Evolutionary conservation across 2,113 vertebrate genomes (phyloP), one percentile per base, ranked within the genome.

Genomic region (Oncorhynchus gorbuscha): DNA sequence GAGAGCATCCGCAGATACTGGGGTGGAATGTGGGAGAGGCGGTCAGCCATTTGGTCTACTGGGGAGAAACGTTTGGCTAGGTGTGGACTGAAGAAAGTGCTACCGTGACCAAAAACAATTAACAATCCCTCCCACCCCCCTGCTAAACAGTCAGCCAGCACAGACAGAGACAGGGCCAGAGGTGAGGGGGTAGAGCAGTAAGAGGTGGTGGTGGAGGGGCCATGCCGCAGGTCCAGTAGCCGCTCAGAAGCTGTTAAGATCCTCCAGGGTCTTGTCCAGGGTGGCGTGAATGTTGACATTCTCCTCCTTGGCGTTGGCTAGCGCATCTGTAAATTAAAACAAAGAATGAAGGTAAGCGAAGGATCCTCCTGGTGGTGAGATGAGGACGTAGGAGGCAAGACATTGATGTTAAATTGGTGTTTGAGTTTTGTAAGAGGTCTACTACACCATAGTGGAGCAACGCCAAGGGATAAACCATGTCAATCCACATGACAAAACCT

Each of bases 211-310:
- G 30, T 30, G 72, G 58, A 13, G 72, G 72, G 22, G 72, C 49
- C 28, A 76, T 48, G 32, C 51, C n/a, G n/a, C 51, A 71, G 64
- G 72, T 73, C 35, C 58, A 39, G 72, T 51, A 49, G 69, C 35
- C 5, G 70, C 66, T 95, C 93, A 99, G 94, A 95, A 96, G 92
- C 94, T 93, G 5, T 95, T 96, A 80, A 99, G 96, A 85, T 98
- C 97, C 48, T 95, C 94, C 94, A 98, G 91, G 81, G 97, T 98
- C 93, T 96, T 96, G 83, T 97, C 95, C 93, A 98, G 90, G 78
- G 95, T 97, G 67, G 94, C 90, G 85, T 97, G 94, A 26, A 97
- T 96, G 90, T 96, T 95, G 83, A 94, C 79, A 88, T 97, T 98
- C 77, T 96, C 95, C 55, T 95, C 95, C 92, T 94, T 96, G 94